Evolutionary conservation across 2,113 vertebrate genomes (phyloP).

Genomic region (Pelecanus crispus): DNA sequence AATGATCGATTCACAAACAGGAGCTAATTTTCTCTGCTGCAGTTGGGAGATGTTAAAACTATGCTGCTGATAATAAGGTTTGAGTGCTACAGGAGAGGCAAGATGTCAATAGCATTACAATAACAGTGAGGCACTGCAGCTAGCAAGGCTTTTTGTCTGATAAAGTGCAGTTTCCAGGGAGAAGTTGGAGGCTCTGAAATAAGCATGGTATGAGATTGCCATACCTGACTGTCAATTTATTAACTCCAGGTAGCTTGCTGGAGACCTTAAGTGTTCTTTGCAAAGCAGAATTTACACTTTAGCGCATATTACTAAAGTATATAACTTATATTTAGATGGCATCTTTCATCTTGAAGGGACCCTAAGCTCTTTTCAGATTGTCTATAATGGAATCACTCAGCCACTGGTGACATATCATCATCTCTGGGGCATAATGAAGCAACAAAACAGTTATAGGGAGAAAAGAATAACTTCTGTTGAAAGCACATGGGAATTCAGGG

Average conservation of each 20-base stretch:
- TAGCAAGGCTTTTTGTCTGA: constrained; percentile 23
- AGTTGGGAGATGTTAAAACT: background rate
- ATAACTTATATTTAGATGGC: background rate
- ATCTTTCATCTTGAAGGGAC: constrained; percentile 18
- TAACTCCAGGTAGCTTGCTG: constrained; percentile 16
- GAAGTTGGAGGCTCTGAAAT: constrained; percentile 27
- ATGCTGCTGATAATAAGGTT: constrained; percentile 1
- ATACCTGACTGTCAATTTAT: constrained; percentile 30
- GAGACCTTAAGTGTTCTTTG: constrained; percentile 24
- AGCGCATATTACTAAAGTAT: constrained; percentile 43
- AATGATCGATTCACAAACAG: background rate
- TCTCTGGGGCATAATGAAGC: constrained; percentile 28
- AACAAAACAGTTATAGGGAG: background rate
- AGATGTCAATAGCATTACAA: constrained; percentile 34
- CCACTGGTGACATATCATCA: background rate
- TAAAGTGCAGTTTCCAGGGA: constrained; percentile 42
- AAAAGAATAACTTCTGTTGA: constrained; percentile 3
- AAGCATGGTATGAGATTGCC: constrained; percentile 22
- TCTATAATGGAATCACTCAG: constrained; percentile 17
- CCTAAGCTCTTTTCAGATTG: constrained; percentile 11
- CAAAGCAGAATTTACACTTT: constrained; percentile 32
- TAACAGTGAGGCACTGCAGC: constrained; percentile 33
- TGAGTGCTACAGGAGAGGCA: constrained; percentile 3
- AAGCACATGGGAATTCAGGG: background rate
- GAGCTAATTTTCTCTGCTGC: constrained; percentile 20